phyloP scores from a whole-genome alignment of 1,140 invertebrate species.

The Fopius arisanus region DNA sequence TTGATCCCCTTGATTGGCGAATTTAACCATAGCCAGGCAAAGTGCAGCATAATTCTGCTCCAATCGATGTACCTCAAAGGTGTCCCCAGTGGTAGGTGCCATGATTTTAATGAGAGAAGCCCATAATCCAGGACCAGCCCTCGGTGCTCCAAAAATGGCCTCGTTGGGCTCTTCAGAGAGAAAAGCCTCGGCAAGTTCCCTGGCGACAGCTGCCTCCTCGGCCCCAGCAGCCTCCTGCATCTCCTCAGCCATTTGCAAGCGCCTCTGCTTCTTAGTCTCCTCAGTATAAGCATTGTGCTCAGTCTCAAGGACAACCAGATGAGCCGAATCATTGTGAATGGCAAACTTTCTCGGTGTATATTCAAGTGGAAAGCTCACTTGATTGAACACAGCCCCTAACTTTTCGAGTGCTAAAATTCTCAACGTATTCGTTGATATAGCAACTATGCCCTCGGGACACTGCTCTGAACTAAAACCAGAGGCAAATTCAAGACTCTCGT shows the following conservation, averaged over 20 bases:
- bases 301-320: constrained; percentile 92
- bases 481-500: constrained; percentile 96
- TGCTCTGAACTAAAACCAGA: constrained; percentile 98
- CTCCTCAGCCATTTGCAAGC: constrained; percentile 88
- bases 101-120: constrained; percentile 93
- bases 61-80: constrained; percentile 80
- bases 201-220: constrained; percentile 93
- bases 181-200: constrained; percentile 97
- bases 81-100: constrained; percentile 84
- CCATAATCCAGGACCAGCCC: constrained; percentile 96
- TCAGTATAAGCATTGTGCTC: constrained; percentile 99
- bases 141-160: constrained; percentile 92
- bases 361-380: constrained; percentile 88
- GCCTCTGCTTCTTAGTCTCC: constrained; percentile 91
- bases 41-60: constrained; percentile 97
- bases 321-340: constrained; percentile 92
- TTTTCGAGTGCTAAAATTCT: constrained; percentile 98
- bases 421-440: constrained; percentile 97
- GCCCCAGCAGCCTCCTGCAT: constrained; percentile 96
- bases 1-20: constrained; percentile 75
- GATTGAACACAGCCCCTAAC: constrained; percentile 98
- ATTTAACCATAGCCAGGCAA: constrained; percentile 76
- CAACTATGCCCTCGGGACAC: constrained; percentile 99
- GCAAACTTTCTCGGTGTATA: constrained; percentile 97
- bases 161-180: constrained; percentile 95